Conservation (phyloP, 2,888 invertebrate genomes). For the Acleris emargana region DNA sequence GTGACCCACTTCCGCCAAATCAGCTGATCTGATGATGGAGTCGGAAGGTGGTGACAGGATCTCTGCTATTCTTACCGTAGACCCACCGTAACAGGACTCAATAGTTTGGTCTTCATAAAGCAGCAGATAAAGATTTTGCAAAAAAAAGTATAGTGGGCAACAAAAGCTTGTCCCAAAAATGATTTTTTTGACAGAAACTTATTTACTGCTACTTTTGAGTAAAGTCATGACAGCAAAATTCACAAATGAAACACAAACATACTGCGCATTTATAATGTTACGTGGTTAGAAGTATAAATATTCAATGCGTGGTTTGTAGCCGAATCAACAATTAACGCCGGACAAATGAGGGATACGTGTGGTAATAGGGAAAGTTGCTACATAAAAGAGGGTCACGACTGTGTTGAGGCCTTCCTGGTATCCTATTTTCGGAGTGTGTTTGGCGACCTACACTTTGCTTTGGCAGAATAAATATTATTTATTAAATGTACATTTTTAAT, state of each 20-base stretch:
- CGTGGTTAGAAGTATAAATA: not conserved
- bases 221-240: too few species aligned
- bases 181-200: too few species aligned
- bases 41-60: too few species aligned
- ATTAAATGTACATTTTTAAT: slow-evolving; percentile 38
- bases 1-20: too few species aligned
- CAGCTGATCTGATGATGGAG: too few species aligned
- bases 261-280: not conserved
- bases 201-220: too few species aligned
- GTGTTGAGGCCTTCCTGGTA: slow-evolving; percentile 37
- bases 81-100: too few species aligned
- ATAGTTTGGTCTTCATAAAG: too few species aligned
- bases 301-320: not conserved
- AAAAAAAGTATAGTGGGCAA: too few species aligned
- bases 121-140: too few species aligned
- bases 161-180: too few species aligned
- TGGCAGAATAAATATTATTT: slow-evolving; percentile 36
- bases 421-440: slow-evolving; percentile 37
- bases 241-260: not conserved
- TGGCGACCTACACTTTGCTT: slow-evolving; percentile 40
- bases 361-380: slow-evolving; percentile 27
- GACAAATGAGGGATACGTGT: slow-evolving; percentile 17
- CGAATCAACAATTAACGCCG: slow-evolving; percentile 4
- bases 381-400: slow-evolving; percentile 34
- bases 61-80: too few species aligned